Base-by-base conservation (phyloP, 2,113 vertebrate species). In the Ibidorhyncha struthersii region DNA sequence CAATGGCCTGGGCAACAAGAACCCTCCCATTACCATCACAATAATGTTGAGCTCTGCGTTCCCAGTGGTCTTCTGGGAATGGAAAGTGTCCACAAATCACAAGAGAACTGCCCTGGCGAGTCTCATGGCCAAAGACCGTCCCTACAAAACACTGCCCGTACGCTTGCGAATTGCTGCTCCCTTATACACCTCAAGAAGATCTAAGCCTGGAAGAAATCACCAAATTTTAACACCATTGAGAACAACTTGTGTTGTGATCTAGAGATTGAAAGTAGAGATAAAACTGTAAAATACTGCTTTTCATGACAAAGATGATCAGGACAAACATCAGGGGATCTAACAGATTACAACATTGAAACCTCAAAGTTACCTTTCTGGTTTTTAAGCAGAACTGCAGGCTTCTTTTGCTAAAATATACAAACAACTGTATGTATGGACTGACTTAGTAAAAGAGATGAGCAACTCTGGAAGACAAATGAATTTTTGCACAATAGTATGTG, bases 51-150 rank as follows among this genome's bases (percentile, higher is more conserved):
- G 22, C 18, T 59, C 47, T 43, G 47, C 6, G 36, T 3, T 78
- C 30, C 32, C 62, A 40, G 13, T 73, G 15, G 13, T 12, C 20
- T 36, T 13, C 25, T 32, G 36, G 70, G 32, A 85, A 66, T 2
- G 6, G 25, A 18, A 67, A 63, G 17, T 9, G 20, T n/a, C 18
- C 45, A 69, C 19, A 91, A 89, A 72, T 25, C 10, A 53, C 21
- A 61, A 30, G 6, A 93, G 7, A 72, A 47, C 30, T 36, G 12
- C 23, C 10, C 55, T 62, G 55, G n/a, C 38, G 71, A 19, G 21
- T 62, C 25, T 26, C 34, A 40, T 0, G 0, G 12, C 23, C 49
- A 61, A 85, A 65, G 14, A 47, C 7, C 5, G 3, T 43, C 29
- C 61, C 59, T 55, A 22, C 29, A 66, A 67, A 84, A 70, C 15